Evolutionary conservation across 2,888 invertebrate genomes (phyloP).

Genomic region (Sminthurinus aureus): DNA sequence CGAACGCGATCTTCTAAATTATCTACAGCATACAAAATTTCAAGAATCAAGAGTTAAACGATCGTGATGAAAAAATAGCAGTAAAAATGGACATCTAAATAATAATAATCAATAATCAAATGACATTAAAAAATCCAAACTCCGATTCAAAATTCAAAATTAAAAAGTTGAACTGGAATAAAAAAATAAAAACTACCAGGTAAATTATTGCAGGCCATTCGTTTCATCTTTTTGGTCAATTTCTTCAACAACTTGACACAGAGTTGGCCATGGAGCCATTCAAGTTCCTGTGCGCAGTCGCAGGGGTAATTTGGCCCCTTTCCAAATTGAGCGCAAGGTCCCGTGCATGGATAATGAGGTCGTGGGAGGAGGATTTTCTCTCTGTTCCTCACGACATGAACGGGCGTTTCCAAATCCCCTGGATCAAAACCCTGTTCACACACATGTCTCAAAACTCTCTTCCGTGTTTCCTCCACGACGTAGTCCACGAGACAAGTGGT

Average conservation of each 20-base stretch:
- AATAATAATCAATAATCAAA: not conserved
- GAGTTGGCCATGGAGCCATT: conserved; percentile 23
- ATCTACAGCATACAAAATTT: conserved; percentile 4
- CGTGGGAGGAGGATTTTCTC: conserved; percentile 11
- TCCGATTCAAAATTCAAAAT: too few relatives aligned
- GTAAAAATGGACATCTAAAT: too few relatives aligned
- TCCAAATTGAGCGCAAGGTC: conserved; percentile 36
- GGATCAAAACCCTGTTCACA: conserved; percentile 26
- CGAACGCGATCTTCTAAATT: not conserved
- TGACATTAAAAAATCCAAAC: not conserved
- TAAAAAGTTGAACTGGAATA: too few relatives aligned
- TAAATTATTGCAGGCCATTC: conserved; percentile 5
- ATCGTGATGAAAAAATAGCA: too few relatives aligned
- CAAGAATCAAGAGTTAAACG: too few relatives aligned
- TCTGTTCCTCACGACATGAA: not conserved
- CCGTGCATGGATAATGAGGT: conserved; percentile 31
- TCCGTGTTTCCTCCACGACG: conserved; percentile 25
- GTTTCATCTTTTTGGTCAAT: conserved; percentile 3
- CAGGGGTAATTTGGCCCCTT: conserved; percentile 10
- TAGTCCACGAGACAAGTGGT: conserved; percentile 34
- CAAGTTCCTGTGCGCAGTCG: conserved; percentile 16
- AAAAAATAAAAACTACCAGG: too few relatives aligned
- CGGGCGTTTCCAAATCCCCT: conserved; percentile 22
- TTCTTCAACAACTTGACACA: conserved; percentile 17
- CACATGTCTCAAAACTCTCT: not conserved